Base-by-base conservation (phyloP, 2,888 invertebrate genomes). In the Stenurella melanura region DNA sequence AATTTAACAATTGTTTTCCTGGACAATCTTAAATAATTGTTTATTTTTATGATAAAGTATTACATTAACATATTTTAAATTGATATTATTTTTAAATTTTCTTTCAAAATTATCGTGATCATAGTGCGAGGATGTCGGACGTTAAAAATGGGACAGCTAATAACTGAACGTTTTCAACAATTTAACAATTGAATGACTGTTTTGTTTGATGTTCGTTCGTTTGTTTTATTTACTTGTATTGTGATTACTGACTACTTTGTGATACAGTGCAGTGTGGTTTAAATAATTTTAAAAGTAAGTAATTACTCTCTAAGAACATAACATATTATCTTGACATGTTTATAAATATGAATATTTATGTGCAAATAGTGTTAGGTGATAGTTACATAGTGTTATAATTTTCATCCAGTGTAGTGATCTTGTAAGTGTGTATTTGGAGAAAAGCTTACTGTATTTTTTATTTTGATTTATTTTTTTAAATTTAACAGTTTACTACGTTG, bases 1-100 rank as follows among this genome's bases (percentile, higher is more conserved):
- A 68, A 26, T 10, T 17, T 58, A 69, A 72, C 71, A 54, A 72
- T 60, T 72, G 71, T 63, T 72, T 70, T 72, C 71, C 71, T 72
- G 71, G 42, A 34, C 71, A 57, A 72, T 38, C 38, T 72, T 61
- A 50, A 50, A 67, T 72, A 72, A 72, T 72, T 72, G 61, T 61
- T 38, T 72, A 61, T 72, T 69, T 60, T 61, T 42, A 61, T 42
- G 71, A 72, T 72, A 72, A 72, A 54, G 71, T 61, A 26, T 34
- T 15, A 58, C 57, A 69, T 67, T 54, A 67, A 54, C 50, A 50
- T 50, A 17, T 50, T 50, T n/a, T 50, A 50, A 50, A 50, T 50
- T 50, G 50, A 50, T 50, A 50, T 50, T 42, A 50, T 50, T 50
- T 50, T 50, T n/a, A n/a, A 50, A 50, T 50, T 50, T n/a, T 50